Conservation (phyloP, 2,113 vertebrate species). For the Ceyx margarethae region DNA sequence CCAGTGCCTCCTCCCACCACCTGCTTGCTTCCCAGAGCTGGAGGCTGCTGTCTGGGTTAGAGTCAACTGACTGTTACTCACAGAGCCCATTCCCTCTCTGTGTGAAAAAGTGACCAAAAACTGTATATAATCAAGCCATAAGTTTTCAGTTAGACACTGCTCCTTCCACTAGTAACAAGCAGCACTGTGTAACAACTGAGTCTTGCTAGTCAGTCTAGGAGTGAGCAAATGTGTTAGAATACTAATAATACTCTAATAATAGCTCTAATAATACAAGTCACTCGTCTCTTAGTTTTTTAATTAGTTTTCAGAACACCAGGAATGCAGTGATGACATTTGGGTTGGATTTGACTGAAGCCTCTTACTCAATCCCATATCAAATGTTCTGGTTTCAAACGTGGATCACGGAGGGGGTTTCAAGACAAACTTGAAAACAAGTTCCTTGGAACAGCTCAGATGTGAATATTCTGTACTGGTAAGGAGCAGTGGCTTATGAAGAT, state of each 20-base stretch:
- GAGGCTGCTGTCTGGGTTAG: not conserved
- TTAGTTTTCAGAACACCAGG: not conserved
- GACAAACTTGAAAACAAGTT: not conserved
- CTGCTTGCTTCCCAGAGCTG: not conserved
- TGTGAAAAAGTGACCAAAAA: not conserved
- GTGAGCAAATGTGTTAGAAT: not conserved
- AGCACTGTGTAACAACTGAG: not conserved
- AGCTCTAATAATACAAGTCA: not conserved
- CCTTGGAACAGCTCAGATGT: not conserved
- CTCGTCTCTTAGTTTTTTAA: not conserved
- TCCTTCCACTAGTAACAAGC: not conserved
- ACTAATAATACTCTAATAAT: not conserved
- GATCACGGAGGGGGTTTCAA: not conserved
- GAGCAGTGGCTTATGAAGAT: not conserved
- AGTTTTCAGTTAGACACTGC: not conserved
- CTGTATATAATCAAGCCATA: not conserved
- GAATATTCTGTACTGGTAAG: not conserved
- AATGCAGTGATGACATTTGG: not conserved
- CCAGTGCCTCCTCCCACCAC: not conserved
- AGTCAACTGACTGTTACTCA: not conserved
- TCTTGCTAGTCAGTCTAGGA: not conserved
- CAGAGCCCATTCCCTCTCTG: not conserved
- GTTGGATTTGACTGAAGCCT: not conserved
- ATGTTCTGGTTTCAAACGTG: not conserved
- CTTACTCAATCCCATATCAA: not conserved